A percentile compares a stretch with the other conserved stretches of the same genome.
Evolutionary conservation across 2,113 vertebrate species (phyloP).

Genomic region (Anser cygnoides): DNA sequence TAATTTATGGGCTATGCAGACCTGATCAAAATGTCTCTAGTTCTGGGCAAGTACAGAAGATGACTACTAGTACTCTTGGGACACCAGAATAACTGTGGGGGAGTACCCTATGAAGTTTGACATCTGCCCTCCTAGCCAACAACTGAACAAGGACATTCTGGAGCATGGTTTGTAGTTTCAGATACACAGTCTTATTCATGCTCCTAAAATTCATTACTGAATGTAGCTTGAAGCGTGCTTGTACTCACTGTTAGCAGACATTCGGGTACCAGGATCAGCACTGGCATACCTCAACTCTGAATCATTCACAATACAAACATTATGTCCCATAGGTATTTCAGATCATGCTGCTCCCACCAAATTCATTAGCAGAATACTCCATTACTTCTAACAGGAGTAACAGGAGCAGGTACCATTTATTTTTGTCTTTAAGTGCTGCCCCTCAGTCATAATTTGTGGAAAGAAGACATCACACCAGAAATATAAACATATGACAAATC

Average conservation of each 20-base stretch:
- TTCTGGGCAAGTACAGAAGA: neutral
- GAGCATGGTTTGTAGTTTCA: neutral
- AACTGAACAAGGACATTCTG: neutral
- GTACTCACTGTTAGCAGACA: neutral
- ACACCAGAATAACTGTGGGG: neutral
- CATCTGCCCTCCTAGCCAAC: neutral
- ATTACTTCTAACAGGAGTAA: neutral
- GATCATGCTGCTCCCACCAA: neutral
- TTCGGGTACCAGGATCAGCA: neutral
- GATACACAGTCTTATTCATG: neutral
- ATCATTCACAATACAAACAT: neutral
- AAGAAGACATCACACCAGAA: neutral
- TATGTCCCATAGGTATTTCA: neutral
- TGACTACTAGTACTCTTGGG: neutral
- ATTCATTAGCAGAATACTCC: neutral
- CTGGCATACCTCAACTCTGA: neutral
- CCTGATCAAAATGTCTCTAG: neutral
- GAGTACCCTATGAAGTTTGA: neutral
- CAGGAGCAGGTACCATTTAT: neutral
- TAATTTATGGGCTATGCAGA: neutral
- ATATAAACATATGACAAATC: slow-evolving; percentile 18
- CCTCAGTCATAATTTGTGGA: neutral
- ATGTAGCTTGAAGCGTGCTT: neutral
- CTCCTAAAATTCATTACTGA: neutral
- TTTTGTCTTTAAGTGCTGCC: neutral